Evolutionary conservation across 2,113 vertebrate genomes (phyloP).

Genomic region (Bujurquina vittata): DNA sequence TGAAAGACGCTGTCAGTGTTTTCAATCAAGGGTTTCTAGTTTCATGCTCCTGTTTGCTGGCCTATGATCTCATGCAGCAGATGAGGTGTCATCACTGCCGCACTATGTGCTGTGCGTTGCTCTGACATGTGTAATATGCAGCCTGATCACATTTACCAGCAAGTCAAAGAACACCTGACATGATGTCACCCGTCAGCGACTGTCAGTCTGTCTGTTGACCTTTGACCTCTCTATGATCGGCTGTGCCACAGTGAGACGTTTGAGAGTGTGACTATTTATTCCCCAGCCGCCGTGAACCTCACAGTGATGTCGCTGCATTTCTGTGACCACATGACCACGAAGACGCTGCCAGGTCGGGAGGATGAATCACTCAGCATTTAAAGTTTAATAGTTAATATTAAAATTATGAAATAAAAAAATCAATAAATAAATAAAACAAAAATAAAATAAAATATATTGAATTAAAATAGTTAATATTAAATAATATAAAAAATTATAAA

Average conservation of each 20-base stretch:
- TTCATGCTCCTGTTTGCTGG: constrained; percentile 9
- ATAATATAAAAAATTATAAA: too few relatives aligned
- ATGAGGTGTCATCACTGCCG: not conserved
- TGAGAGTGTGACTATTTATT: constrained; percentile 58
- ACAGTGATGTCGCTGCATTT: constrained; percentile 42
- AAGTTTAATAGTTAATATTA: not conserved
- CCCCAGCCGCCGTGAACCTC: constrained; percentile 1
- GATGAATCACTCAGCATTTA: constrained; percentile 23
- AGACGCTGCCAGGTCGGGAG: not conserved
- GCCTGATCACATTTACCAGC: not conserved
- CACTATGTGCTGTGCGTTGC: not conserved
- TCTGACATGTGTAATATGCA: not conserved
- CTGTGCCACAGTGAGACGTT: not conserved
- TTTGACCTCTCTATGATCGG: constrained; percentile 29
- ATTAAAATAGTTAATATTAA: too few relatives aligned
- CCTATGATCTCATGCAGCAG: constrained; percentile 18
- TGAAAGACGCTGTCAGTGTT: not conserved
- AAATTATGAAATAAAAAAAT: too few relatives aligned
- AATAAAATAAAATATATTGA: too few relatives aligned
- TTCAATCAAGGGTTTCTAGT: not conserved
- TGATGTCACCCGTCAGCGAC: not conserved
- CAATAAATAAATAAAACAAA: too few relatives aligned
- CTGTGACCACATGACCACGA: not conserved
- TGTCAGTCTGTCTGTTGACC: constrained; percentile 14
- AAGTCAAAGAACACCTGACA: constrained; percentile 6